Evolutionary conservation across 2,113 vertebrate genomes (phyloP).

Genomic region (Hypanus sabinus): DNA sequence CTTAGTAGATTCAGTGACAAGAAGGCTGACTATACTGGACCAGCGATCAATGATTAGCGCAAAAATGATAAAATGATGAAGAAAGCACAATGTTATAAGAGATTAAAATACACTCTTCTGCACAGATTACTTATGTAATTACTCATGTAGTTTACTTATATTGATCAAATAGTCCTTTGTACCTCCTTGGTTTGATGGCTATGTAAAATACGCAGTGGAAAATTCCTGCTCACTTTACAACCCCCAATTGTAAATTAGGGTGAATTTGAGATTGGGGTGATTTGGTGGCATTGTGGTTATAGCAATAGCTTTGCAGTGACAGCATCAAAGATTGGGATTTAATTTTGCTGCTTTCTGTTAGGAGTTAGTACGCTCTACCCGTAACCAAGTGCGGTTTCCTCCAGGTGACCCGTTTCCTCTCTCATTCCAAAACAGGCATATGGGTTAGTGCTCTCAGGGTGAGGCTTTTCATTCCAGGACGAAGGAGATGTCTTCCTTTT

Average conservation of each 20-base stretch:
- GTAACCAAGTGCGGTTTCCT: too few species aligned
- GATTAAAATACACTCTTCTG: not conserved
- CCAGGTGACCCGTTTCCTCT: too few species aligned
- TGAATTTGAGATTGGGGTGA: not conserved
- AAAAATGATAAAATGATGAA: not conserved
- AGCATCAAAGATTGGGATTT: too few species aligned
- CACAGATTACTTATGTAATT: not conserved
- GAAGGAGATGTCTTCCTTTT: too few species aligned
- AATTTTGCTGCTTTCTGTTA: too few species aligned
- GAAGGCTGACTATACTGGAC: not conserved
- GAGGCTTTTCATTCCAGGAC: too few species aligned
- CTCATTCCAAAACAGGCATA: too few species aligned
- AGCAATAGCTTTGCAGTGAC: too few species aligned
- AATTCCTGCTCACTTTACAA: not conserved
- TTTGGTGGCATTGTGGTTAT: too few species aligned
- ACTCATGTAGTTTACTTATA: not conserved
- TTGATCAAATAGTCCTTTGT: not conserved
- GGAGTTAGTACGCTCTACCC: too few species aligned
- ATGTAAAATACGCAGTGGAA: not conserved
- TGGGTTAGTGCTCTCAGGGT: too few species aligned
- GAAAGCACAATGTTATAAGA: not conserved
- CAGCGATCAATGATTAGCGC: not conserved
- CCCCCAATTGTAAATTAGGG: not conserved
- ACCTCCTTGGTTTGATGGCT: not conserved
- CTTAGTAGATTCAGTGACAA: not conserved